These are phyloP conservation scores for Rhinogobius similis DNA, from an alignment of 2,113 vertebrate species.

Conservation along the genomic window DNA sequence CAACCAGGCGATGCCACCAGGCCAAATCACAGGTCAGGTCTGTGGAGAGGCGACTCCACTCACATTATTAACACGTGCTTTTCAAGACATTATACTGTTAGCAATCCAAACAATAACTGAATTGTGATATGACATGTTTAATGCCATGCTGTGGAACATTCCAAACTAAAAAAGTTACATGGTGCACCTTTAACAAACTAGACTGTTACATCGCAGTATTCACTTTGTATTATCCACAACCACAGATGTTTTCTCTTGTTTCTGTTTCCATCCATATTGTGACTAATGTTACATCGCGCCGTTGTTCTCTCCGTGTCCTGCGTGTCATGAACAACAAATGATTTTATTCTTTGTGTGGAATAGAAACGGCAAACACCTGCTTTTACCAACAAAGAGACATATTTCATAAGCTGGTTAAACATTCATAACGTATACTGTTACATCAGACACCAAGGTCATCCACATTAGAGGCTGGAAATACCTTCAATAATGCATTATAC, in stretches of 20 bases:
- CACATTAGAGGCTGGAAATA: neutral
- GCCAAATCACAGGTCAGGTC: too few species aligned
- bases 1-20: too few species aligned
- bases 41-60: too few species aligned
- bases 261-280: slow-evolving; percentile 17
- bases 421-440: neutral
- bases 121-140: too few species aligned
- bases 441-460: neutral
- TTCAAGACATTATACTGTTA: too few species aligned
- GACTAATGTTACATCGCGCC: slow-evolving; percentile 31
- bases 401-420: neutral
- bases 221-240: neutral
- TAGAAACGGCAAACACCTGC: slow-evolving; percentile 2
- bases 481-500: neutral
- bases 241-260: slow-evolving; percentile 1
- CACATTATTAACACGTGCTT: too few species aligned
- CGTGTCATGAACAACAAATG: slow-evolving; percentile 10
- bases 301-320: neutral
- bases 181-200: too few species aligned
- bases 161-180: too few species aligned
- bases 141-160: too few species aligned
- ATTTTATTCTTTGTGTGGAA: neutral
- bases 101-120: too few species aligned
- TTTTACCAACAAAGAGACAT: neutral
- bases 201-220: too few species aligned